Evolutionary conservation across 2,113 vertebrate genomes (phyloP).

Genomic region (Scatophagus argus): DNA sequence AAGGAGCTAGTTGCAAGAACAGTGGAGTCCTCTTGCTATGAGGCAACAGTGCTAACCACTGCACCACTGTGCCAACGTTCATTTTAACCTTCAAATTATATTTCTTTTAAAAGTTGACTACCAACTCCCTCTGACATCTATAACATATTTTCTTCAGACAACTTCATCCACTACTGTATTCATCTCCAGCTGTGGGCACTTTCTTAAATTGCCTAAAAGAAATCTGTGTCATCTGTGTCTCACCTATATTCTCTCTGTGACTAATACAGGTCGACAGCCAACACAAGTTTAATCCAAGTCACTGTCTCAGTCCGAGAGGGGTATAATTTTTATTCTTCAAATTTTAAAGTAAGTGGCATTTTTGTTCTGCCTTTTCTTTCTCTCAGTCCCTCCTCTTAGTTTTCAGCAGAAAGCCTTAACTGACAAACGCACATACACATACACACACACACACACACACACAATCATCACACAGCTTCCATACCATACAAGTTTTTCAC

Average conservation of each 20-base stretch:
- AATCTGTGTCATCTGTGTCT: background rate
- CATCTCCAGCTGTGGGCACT: too few relatives aligned
- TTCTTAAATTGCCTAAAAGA: too few relatives aligned
- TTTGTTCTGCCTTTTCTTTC: background rate
- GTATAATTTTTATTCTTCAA: background rate
- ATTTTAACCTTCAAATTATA: too few relatives aligned
- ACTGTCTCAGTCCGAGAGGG: background rate
- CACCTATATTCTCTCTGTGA: background rate
- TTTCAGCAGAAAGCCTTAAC: background rate
- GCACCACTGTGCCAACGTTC: too few relatives aligned
- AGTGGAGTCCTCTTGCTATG: too few relatives aligned
- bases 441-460: background rate
- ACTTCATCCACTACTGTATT: too few relatives aligned
- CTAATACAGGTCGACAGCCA: background rate
- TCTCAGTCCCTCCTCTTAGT: background rate
- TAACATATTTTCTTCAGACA: too few relatives aligned
- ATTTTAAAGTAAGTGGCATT: background rate
- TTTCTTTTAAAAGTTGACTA: too few relatives aligned
- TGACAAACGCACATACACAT: too few relatives aligned
- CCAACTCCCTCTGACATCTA: too few relatives aligned
- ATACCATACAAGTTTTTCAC: conserved; percentile 45
- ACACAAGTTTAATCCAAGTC: background rate
- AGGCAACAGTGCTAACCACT: too few relatives aligned
- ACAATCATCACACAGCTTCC: conserved; percentile 36
- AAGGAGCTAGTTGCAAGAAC: too few relatives aligned